A percentile compares a stretch with the other conserved stretches of the same genome.
These are phyloP conservation scores for Melikaiella ostensackeni DNA, from an alignment of 2,888 invertebrate species.

Conservation along the genomic window DNA sequence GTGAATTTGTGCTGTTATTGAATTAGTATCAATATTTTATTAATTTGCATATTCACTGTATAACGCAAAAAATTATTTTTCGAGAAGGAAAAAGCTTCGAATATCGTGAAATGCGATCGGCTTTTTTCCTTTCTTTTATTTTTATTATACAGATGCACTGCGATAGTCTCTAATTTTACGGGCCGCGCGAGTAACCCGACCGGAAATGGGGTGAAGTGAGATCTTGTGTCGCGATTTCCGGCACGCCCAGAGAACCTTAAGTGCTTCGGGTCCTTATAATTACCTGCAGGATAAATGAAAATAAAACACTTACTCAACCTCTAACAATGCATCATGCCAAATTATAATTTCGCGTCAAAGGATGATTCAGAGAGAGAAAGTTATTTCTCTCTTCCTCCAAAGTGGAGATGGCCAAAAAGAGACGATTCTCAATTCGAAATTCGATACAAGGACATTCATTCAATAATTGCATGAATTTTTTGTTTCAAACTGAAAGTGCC, in stretches of 20 bases:
- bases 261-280: constrained; percentile 42
- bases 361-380: constrained; percentile 6
- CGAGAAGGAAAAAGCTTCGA: not conserved
- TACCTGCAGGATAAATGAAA: constrained; percentile 7
- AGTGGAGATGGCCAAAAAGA: too few relatives aligned
- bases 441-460: too few relatives aligned
- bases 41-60: too few relatives aligned
- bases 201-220: constrained; percentile 56
- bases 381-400: not conserved
- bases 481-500: too few relatives aligned
- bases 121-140: constrained; percentile 14
- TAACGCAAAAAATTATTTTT: too few relatives aligned
- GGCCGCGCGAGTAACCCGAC: constrained; percentile 36
- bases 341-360: not conserved
- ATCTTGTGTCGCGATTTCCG: constrained; percentile 57
- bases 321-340: constrained; percentile 14
- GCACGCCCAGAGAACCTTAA: constrained; percentile 52
- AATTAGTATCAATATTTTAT: too few relatives aligned
- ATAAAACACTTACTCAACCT: not conserved
- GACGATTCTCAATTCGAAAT: too few relatives aligned
- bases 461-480: too few relatives aligned
- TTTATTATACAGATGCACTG: constrained; percentile 16
- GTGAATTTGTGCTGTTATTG: too few relatives aligned
- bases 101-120: constrained; percentile 13
- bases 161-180: constrained; percentile 36